Evolutionary conservation across 1,140 invertebrate species (phyloP), one percentile per base, ranked within the genome.

Genomic region (Dreissena rostriformis): DNA sequence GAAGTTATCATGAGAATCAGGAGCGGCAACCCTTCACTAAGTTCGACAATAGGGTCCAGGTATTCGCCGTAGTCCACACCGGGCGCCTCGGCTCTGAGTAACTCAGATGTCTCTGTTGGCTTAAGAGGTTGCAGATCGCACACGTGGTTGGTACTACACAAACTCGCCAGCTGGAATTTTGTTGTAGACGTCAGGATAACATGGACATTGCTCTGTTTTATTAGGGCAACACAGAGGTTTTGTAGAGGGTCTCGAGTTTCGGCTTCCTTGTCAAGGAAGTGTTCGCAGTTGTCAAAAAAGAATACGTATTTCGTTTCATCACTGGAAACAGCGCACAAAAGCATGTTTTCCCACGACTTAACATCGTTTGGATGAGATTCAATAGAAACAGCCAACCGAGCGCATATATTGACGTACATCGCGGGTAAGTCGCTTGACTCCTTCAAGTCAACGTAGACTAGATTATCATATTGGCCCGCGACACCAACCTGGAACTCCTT

Each of bases 281-380:
- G 71, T 76, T 85, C 84, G 19, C 70, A 55, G 26, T 85, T 80
- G 51, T 80, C 84, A 65, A 85, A 79, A 17, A 85, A 57, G 26
- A 85, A 22, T n/a, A 79, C 39, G 26, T 61, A 68, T 24, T n/a
- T 0, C 49, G 26, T 19, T 14, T 17, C n/a, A 0, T 14, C n/a
- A 63, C 2, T 51, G 22, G 71, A 6, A 19, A 26, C 53, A 67
- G 75, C 12, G 12, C 10, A 28, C 0, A 10, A 19, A 17, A 4
- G 19, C 24, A 82, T 76, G 39, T 74, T 49, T 15, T 75, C n/a
- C 12, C 63, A 51, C 81, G 72, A 82, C 39, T 28, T 15, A 14
- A 17, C 65, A 22, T 70, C 11, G 2, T 26, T 28, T 4, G 49
- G 11, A 4, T 75, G 22, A 19, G 19, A 12, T 10, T 82, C 72